Percentiles rank a stretch among this genome's conserved stretches.
These are phyloP conservation scores for Zaprionus bogoriensis DNA, from an alignment of 2,888 invertebrate species.

Conservation along the genomic window DNA sequence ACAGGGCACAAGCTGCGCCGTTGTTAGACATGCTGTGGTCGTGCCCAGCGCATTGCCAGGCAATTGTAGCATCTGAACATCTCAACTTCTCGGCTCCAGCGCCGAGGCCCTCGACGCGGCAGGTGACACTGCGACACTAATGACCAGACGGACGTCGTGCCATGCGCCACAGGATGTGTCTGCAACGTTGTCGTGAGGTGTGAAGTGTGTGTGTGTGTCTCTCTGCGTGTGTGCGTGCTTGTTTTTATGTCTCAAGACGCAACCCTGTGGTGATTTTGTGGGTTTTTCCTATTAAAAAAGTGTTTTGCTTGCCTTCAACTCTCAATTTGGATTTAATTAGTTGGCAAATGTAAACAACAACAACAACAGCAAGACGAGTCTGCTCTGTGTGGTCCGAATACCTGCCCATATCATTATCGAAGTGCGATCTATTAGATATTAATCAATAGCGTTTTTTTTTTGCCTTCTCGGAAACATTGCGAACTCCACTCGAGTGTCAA, in stretches of 20 bases:
- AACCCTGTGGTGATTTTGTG: conserved; percentile 67
- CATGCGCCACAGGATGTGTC: conserved; percentile 79
- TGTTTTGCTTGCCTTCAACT: conserved; percentile 37
- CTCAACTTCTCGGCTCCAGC: conserved; percentile 15
- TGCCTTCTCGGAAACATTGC: not conserved
- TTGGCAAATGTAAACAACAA: conserved; percentile 47
- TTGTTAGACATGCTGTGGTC: conserved; percentile 68
- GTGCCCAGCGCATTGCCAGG: conserved; percentile 59
- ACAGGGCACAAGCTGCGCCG: conserved; percentile 48
- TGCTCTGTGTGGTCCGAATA: conserved; percentile 48
- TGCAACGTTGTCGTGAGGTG: conserved; percentile 59
- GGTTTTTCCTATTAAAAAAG: conserved; percentile 68
- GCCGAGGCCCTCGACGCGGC: conserved; percentile 56
- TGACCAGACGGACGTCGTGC: conserved; percentile 63
- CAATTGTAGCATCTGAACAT: conserved; percentile 73
- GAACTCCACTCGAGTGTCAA: conserved; percentile 59
- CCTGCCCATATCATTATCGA: conserved; percentile 1
- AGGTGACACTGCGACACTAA: conserved; percentile 72
- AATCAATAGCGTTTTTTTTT: conserved; percentile 11
- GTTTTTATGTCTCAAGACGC: conserved; percentile 40
- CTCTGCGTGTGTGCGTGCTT: conserved; percentile 32
- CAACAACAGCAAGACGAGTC: conserved; percentile 9
- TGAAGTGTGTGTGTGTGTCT: conserved; percentile 52
- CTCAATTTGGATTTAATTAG: conserved; percentile 69
- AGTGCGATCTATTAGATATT: conserved; percentile 26